These are phyloP conservation scores for Spodoptera littoralis DNA, from an alignment of 2,888 invertebrate species.

Conservation along the genomic window DNA sequence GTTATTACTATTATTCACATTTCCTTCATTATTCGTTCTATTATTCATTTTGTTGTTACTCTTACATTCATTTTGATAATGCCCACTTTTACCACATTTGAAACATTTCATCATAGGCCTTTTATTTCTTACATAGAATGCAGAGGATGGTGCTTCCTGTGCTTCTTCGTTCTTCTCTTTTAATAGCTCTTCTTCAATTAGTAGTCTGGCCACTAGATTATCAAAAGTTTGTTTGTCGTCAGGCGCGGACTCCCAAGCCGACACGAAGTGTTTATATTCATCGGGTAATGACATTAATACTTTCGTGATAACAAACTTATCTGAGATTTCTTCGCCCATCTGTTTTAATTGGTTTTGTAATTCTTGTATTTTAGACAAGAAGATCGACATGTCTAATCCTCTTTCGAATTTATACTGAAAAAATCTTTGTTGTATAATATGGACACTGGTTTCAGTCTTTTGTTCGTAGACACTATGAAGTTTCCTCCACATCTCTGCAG, in stretches of 20 bases:
- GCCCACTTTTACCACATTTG: conserved; percentile 8
- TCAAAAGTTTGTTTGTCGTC: conserved; percentile 51
- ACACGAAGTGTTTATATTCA: conserved; percentile 64
- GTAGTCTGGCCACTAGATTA: conserved; percentile 51
- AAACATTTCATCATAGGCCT: conserved; percentile 3
- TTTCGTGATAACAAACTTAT: conserved; percentile 63
- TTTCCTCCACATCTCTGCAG: conserved; percentile 45
- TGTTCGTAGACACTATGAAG: conserved; percentile 52
- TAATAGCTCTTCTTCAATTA: conserved; percentile 53
- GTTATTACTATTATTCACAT: not conserved
- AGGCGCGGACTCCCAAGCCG: conserved; percentile 60
- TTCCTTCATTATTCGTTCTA: too few species aligned
- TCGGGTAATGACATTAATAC: conserved; percentile 39
- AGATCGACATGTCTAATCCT: conserved; percentile 52
- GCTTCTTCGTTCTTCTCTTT: conserved; percentile 34
- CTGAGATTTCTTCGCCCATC: conserved; percentile 53
- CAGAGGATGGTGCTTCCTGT: not conserved
- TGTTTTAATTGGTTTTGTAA: conserved; percentile 54
- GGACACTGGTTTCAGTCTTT: conserved; percentile 53
- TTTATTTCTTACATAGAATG: conserved; percentile 3
- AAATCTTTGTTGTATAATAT: conserved; percentile 10
- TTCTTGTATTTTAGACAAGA: conserved; percentile 59
- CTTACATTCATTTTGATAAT: conserved; percentile 8
- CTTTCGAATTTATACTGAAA: conserved; percentile 58
- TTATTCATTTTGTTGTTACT: too few species aligned